Percentiles rank a stretch among this genome's conserved stretches.
Conservation (phyloP, 1,140 invertebrate genomes). For the Trigoniulus corallinus region DNA sequence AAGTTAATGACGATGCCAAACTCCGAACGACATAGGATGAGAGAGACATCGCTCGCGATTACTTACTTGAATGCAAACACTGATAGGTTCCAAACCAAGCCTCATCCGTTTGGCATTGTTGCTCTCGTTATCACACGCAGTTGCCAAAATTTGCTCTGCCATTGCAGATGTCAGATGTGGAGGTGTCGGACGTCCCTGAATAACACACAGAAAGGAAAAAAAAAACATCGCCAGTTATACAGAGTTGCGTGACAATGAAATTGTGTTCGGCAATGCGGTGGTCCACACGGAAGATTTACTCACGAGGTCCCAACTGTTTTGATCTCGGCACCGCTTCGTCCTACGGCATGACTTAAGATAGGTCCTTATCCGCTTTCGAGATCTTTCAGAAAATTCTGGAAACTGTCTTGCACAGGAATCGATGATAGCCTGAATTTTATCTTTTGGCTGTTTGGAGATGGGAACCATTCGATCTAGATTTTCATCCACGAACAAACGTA, state of each 20-base stretch:
- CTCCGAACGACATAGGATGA: no score
- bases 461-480: conserved; percentile 90
- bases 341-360: conserved; percentile 89
- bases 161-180: conserved; percentile 90
- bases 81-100: conserved; percentile 81
- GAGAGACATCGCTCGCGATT: no score
- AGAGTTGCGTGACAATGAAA: no score
- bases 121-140: conserved; percentile 91
- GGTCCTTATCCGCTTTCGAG: conserved; percentile 82
- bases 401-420: conserved; percentile 93
- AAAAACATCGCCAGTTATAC: no score
- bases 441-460: conserved; percentile 93
- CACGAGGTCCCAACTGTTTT: conserved; percentile 45
- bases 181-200: conserved; percentile 73
- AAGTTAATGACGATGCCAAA: neutral
- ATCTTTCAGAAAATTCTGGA: conserved; percentile 85
- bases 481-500: conserved; percentile 89
- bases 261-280: no score
- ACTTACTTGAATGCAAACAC: conserved; percentile 17
- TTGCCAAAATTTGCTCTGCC: conserved; percentile 85
- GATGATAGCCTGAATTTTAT: conserved; percentile 94
- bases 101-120: conserved; percentile 92
- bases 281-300: no score
- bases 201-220: no score
- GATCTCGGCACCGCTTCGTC: conserved; percentile 77